Base-by-base conservation (phyloP, 1,140 invertebrate species). In the Drosophila burlai region DNA sequence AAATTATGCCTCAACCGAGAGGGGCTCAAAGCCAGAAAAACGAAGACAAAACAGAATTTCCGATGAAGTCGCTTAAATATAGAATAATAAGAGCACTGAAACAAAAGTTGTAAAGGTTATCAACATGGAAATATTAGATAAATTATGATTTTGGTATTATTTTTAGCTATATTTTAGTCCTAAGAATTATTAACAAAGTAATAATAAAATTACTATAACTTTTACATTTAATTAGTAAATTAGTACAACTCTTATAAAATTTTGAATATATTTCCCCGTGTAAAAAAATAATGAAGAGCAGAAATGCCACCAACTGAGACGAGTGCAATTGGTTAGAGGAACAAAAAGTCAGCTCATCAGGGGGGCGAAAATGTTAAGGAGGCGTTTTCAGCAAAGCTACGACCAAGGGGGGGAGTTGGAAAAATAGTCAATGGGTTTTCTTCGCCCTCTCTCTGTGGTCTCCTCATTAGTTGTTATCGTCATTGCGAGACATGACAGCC, bases 261-360 rank as follows among this genome's bases (percentile, higher is more conserved):
- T 58, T 21, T 16, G 18, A 58, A 21, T 29, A 49, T 60, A 24
- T 34, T 7, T 38, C 1, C 18, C 7, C 29, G 40, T 71, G 47
- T 31, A 40, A 26, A 55, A 55, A 42, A 18, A 42, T 21, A 46
- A 38, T 42, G 29, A 64, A 64, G 47, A 67, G 31, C 52, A 78
- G 34, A 74, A 86, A 54, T 78, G 77, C 84, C 83, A 83, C 84
- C 81, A 87, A 80, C 80, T 83, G 83, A 49, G 72, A 59, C 66
- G 67, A 36, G 15, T 72, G 69, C 63, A 77, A 55, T 76, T 55
- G 61, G 54, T 54, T 29, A 42, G n/a, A 42, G 40, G 40, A 47
- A 47, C 72, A 57, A 61, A 72, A 59, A 71, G 54, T 71, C 21
- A 46, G n/a, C 72, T 47, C 80, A 54, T 63, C 55, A 57, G 79